Conservation (phyloP, 1,140 invertebrate species). For the Patella vulgata region DNA sequence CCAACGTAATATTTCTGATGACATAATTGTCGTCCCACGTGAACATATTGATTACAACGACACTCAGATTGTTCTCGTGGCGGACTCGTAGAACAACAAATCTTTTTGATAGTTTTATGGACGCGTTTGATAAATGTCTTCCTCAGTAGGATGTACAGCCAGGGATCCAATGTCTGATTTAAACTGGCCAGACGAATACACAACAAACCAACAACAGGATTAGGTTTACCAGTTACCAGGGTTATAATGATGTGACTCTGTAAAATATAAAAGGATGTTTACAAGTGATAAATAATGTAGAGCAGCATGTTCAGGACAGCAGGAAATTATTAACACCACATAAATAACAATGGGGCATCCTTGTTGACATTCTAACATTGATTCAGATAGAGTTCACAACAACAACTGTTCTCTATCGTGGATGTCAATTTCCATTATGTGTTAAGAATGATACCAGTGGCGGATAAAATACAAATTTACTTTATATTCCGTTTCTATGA, state of each 20-base stretch:
- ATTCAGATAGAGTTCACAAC: too few relatives aligned
- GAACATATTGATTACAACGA: conserved; percentile 22
- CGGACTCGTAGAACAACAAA: conserved; percentile 5
- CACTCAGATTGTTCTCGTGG: conserved; percentile 5
- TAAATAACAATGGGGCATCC: too few relatives aligned
- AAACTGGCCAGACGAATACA: conserved; percentile 64
- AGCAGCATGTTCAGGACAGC: neutral
- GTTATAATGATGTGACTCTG: conserved; percentile 52
- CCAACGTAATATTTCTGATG: conserved; percentile 30
- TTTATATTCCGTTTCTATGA: too few relatives aligned
- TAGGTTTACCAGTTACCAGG: conserved; percentile 32
- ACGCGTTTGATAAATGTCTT: conserved; percentile 33
- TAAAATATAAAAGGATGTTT: conserved; percentile 9
- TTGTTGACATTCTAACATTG: too few relatives aligned
- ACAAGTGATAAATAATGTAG: neutral
- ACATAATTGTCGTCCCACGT: conserved; percentile 31
- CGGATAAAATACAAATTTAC: too few relatives aligned
- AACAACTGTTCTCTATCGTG: too few relatives aligned
- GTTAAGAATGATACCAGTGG: too few relatives aligned
- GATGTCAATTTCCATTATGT: too few relatives aligned
- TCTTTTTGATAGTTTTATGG: conserved; percentile 8
- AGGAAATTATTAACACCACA: too few relatives aligned
- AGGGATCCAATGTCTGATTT: conserved; percentile 67
- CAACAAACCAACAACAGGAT: conserved; percentile 53
- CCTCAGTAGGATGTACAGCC: conserved; percentile 67